phyloP scores from a whole-genome alignment of 2,113 vertebrate genomes.

The Neopipo cinnamomea region DNA sequence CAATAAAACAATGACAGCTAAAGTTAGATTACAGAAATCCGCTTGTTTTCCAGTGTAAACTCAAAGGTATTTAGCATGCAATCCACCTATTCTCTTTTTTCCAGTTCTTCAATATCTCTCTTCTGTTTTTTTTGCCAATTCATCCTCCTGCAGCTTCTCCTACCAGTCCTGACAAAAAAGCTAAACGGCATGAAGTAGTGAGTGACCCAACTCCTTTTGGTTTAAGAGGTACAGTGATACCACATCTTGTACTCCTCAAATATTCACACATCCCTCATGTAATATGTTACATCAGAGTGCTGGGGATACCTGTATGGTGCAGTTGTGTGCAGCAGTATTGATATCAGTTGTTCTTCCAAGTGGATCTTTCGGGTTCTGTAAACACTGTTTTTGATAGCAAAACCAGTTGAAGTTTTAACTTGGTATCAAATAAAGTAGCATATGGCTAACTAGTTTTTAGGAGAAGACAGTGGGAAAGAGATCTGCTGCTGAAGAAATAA shows the following conservation, averaged over 20 bases:
- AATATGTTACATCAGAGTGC: neutral
- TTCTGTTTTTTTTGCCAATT: slow-evolving; percentile 67
- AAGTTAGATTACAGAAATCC: neutral
- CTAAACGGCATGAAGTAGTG: slow-evolving; percentile 93
- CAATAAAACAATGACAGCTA: neutral
- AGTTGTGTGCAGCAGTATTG: neutral
- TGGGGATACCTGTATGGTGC: neutral
- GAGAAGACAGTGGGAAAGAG: neutral
- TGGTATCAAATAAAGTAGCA: neutral
- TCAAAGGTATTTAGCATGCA: slow-evolving; percentile 60
- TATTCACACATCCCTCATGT: neutral
- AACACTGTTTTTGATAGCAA: neutral
- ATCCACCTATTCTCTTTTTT: slow-evolving; percentile 35
- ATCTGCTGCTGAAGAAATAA: neutral
- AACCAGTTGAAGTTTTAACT: neutral
- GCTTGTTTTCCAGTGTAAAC: slow-evolving; percentile 37
- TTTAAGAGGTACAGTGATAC: slow-evolving; percentile 86
- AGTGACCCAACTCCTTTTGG: slow-evolving; percentile 96
- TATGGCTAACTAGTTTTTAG: neutral
- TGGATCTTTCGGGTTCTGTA: neutral
- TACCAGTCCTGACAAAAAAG: slow-evolving; percentile 93
- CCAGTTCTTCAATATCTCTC: slow-evolving; percentile 49
- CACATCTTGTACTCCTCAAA: slow-evolving; percentile 1
- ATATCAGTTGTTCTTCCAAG: neutral
- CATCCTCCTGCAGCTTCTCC: slow-evolving; percentile 83